Base-by-base conservation (phyloP, 2,113 vertebrate genomes). In the Rostratula benghalensis region DNA sequence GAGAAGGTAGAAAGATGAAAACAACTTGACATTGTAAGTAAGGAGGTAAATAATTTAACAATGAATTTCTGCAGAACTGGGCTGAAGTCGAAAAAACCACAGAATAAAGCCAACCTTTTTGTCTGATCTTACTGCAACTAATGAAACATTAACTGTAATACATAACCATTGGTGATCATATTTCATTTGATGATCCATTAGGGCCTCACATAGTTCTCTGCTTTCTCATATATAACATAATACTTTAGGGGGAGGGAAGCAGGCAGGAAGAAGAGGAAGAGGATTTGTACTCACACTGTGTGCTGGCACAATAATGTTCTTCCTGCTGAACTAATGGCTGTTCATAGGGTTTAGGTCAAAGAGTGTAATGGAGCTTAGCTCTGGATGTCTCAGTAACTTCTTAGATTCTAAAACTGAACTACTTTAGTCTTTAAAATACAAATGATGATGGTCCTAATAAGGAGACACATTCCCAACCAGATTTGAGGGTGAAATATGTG, bases 351-450 rank as follows among this genome's bases (percentile, higher is more conserved):
- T 96, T 94, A 90, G 91, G 96, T 97, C 93, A 96, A 97, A 95
- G 85, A 73, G 93, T 93, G 95, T 97, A 97, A 96, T 97, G 95
- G 92, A 96, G 77, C 95, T 97, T 96, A 97, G 75, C 95, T 95
- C 86, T 95, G 48, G 87, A 96, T 95, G 74, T 96, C 90, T 96
- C 89, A 88, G 93, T 96, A 96, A 94, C 87, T 94, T 95, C 90
- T 92, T 69, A 93, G 84, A 92, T 90, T 94, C 83, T 94, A 59
- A 94, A 96, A 93, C 87, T 89, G 92, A 92, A 93, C 91, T 93
- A 64, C 75, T 95, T 92, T 80, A 92, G 46, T 85, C 64, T 93
- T 93, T 95, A 93, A 96, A 93, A 94, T 93, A 93, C 77, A 92
- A 96, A 97, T 96, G 88, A 97, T 94, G 76, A 95, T 95, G 46